Percentiles rank a stretch among this genome's conserved stretches.
Conservation (phyloP, 2,113 vertebrate species). For the Pluvialis apricaria region DNA sequence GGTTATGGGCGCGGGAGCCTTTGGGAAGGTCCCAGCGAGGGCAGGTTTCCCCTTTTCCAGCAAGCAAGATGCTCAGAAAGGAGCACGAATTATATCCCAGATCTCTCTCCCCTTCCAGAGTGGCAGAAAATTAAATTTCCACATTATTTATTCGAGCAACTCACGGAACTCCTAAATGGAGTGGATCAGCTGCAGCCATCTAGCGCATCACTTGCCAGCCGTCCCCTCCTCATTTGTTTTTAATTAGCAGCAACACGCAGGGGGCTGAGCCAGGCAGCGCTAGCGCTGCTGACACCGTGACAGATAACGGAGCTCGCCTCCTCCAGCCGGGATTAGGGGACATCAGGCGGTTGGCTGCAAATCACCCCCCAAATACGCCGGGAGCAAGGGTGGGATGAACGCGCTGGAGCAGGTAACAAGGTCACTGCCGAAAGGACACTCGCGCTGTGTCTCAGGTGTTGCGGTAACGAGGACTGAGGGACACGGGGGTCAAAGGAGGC, state of each 20-base stretch:
- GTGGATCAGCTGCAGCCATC: background rate
- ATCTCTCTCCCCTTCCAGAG: background rate
- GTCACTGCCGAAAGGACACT: background rate
- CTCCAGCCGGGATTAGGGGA: background rate
- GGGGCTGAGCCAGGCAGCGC: background rate
- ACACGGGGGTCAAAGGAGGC: rapidly evolving
- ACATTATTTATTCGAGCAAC: background rate
- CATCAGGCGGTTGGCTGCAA: background rate
- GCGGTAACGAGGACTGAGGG: rapidly evolving
- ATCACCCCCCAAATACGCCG: background rate
- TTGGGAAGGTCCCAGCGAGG: background rate
- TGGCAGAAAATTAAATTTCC: background rate
- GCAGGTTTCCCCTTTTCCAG: background rate
- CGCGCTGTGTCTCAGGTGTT: rapidly evolving
- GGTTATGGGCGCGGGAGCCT: rapidly evolving
- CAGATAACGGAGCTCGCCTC: background rate
- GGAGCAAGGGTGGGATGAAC: background rate
- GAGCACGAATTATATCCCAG: background rate
- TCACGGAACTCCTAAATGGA: background rate
- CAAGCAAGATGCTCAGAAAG: background rate
- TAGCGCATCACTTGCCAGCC: background rate
- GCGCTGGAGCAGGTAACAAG: background rate
- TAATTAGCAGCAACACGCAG: background rate
- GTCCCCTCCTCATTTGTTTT: background rate
- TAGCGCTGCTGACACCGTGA: background rate